phyloP scores from a whole-genome alignment of 2,113 vertebrate genomes.

The Trichomycterus rosablanca region DNA sequence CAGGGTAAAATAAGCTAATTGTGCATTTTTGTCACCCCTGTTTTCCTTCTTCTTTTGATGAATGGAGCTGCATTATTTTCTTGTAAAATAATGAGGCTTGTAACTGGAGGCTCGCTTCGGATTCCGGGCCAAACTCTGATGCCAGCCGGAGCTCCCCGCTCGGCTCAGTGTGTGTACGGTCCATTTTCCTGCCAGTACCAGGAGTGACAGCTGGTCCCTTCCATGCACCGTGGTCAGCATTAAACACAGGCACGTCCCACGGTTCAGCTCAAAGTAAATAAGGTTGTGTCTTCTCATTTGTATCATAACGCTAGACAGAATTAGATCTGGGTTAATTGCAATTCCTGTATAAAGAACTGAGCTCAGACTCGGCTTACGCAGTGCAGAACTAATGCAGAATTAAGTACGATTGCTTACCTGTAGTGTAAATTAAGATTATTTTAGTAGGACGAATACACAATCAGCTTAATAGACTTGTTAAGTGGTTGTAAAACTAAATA shows the following conservation, averaged over 20 bases:
- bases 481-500: too few species aligned
- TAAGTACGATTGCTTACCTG: too few species aligned
- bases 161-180: constrained; percentile 14
- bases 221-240: constrained; percentile 20
- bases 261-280: constrained; percentile 25
- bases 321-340: constrained; percentile 4
- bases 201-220: constrained; percentile 40
- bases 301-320: background rate
- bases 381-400: too few species aligned
- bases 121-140: constrained; percentile 14
- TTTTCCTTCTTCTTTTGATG: background rate
- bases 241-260: constrained; percentile 13
- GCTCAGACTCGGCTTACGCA: too few species aligned
- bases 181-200: constrained; percentile 24
- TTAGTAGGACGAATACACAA: too few species aligned
- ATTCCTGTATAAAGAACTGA: too few species aligned
- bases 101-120: constrained; percentile 2
- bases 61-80: background rate
- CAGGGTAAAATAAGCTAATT: too few species aligned
- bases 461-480: too few species aligned
- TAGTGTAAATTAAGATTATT: too few species aligned
- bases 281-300: too few species aligned
- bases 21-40: too few species aligned
- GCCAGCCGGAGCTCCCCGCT: constrained; percentile 14
- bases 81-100: constrained; percentile 7